These are phyloP conservation scores for Papilio dardanus DNA, from an alignment of 1,140 invertebrate genomes.

Conservation along the genomic window DNA sequence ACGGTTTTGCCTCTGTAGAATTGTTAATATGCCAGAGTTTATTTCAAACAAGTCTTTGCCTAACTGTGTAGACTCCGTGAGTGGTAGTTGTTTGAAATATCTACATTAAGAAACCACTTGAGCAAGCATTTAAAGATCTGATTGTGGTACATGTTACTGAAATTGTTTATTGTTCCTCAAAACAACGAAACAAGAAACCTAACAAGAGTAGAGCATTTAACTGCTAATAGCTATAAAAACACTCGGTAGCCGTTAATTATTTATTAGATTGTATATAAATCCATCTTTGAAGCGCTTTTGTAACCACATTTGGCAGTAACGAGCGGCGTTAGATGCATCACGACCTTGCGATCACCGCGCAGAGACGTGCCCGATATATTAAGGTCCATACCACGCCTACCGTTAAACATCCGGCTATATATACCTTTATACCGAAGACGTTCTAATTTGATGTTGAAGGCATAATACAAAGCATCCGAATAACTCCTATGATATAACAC, in stretches of 20 bases:
- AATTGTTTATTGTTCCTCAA: background rate
- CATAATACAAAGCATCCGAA: no score
- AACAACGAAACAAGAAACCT: background rate
- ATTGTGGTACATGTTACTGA: background rate
- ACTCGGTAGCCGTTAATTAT: background rate
- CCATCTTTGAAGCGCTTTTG: slow-evolving; percentile 1
- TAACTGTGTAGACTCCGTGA: no score
- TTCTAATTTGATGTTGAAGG: no score
- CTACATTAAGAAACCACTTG: background rate
- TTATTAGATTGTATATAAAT: slow-evolving; percentile 21
- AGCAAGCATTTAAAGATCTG: background rate
- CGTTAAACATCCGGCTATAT: slow-evolving; percentile 13
- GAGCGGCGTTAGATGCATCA: slow-evolving; percentile 34
- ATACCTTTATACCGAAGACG: background rate
- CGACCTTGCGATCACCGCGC: slow-evolving; percentile 36
- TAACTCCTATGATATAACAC: no score
- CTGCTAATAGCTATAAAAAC: background rate
- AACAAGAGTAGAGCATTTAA: background rate
- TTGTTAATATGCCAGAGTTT: no score
- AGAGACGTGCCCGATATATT: slow-evolving; percentile 20
- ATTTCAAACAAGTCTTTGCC: no score
- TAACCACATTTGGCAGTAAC: slow-evolving; percentile 21
- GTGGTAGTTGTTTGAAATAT: background rate
- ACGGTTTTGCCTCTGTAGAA: no score
- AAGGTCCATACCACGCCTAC: slow-evolving; percentile 31